Conservation (phyloP, 2,113 vertebrate species). For the Grus americana region DNA sequence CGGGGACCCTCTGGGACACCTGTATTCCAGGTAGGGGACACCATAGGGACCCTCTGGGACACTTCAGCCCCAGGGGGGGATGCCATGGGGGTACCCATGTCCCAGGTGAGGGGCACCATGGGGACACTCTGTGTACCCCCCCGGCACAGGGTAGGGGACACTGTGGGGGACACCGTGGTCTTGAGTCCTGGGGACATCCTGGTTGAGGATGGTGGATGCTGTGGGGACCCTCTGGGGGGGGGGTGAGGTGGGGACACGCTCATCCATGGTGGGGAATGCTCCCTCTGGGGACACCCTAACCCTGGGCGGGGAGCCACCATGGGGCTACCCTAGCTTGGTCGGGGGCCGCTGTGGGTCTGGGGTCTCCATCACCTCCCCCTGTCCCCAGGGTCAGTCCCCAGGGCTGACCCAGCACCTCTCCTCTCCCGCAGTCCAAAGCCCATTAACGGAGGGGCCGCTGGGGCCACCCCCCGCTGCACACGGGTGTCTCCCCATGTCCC, state of each 20-base stretch:
- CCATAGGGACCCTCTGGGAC: no score
- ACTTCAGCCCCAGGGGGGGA: not conserved
- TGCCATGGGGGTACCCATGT: not conserved
- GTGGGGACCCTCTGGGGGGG: not conserved
- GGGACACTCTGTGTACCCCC: not conserved
- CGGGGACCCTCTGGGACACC: not conserved
- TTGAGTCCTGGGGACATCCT: not conserved
- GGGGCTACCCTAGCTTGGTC: not conserved
- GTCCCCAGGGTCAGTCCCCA: not conserved
- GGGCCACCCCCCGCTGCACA: not conserved
- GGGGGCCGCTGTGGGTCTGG: not conserved
- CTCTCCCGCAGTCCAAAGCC: constrained; percentile 73
- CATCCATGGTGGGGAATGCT: not conserved
- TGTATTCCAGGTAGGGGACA: not conserved
- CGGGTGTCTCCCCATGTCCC: not conserved
- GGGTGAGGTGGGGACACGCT: not conserved
- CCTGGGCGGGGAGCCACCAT: not conserved
- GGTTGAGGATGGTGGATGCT: not conserved
- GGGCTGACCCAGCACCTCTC: not conserved
- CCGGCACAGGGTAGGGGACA: no score
- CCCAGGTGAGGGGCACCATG: not conserved
- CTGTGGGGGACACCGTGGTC: not conserved
- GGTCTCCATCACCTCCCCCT: not conserved
- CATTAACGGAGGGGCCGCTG: constrained; percentile 73
- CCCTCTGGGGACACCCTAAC: not conserved